Base-by-base conservation (phyloP, 2,888 invertebrate genomes). In the Coelopa pilipes region DNA sequence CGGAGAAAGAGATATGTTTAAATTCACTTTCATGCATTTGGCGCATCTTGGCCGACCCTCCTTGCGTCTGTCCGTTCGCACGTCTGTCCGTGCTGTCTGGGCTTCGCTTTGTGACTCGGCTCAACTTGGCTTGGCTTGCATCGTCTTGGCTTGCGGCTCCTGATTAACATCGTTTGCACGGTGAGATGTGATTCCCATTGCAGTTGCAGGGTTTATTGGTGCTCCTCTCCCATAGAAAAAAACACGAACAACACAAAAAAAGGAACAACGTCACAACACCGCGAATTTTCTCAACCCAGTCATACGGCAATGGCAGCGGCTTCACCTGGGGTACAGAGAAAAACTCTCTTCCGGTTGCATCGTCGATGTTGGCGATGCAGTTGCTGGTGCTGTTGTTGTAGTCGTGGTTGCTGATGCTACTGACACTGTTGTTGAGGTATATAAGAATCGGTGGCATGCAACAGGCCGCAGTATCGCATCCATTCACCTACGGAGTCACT, bases 301-400 rank as follows among this genome's bases (percentile, higher is more conserved):
- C 68, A 68, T 55, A 17, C 24, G 50, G 50, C 12, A 24, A 24
- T 68, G 34, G 34, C 34, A 34, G 34, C 7, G 34, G 34, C 34
- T 34, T 34, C 34, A 34, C 34, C 7, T 19, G 34, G 60, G 24
- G 12, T 47, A 34, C 24, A 19, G 49, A 49, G 66, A 73, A 70
- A 73, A 66, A 68, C 55, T 50, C 45, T 73, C 70, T 75, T 75
- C 75, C 75, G 70, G 72, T 69, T 75, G 72, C 72, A 66, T 53
- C 21, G 34, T 34, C 34, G 34, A 34, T 34, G 34, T 34, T 34
- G 34, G 34, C 7, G 34, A 34, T 34, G 34, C 34, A 34, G 34
- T 34, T 34, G 34, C 7, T 34, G 34, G 2, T 34, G 34, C 7
- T 34, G 34, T 7, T 34, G 7, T 34, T 7, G 34, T 7, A 2